phyloP scores from a whole-genome alignment of 2,113 vertebrate species.

The Pluvialis apricaria region DNA sequence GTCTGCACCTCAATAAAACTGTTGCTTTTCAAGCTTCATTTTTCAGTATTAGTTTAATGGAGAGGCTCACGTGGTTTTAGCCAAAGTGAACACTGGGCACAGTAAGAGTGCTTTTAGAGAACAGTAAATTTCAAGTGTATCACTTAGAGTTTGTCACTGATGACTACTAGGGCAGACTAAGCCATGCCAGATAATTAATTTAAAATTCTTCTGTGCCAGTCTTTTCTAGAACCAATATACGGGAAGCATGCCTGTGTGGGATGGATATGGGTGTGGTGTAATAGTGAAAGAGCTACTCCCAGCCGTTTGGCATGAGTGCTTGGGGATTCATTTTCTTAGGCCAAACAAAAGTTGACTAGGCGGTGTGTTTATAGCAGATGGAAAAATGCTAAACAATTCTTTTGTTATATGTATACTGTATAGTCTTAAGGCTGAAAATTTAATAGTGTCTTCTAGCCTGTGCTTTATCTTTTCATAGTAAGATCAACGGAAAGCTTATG shows the following conservation, averaged over 20 bases:
- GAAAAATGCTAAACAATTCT: not conserved
- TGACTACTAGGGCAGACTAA: too few relatives aligned
- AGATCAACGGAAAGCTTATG: not conserved
- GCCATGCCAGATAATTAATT: conserved; percentile 5
- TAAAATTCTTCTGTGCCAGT: conserved; percentile 8
- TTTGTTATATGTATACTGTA: not conserved
- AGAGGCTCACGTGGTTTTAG: not conserved
- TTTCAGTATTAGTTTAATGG: not conserved
- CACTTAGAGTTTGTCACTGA: conserved; percentile 34
- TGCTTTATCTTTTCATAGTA: not conserved
- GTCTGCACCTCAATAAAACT: not conserved
- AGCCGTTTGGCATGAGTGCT: conserved; percentile 36
- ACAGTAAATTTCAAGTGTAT: not conserved
- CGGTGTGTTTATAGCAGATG: not conserved
- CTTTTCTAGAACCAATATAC: conserved; percentile 2
- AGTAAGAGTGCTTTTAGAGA: not conserved
- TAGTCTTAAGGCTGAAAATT: not conserved
- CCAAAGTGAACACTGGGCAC: not conserved
- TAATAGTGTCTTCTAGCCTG: not conserved
- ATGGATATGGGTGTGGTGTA: conserved; percentile 66
- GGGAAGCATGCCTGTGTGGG: conserved; percentile 57
- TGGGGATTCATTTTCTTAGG: conserved; percentile 49
- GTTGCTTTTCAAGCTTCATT: not conserved
- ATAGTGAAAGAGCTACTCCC: conserved; percentile 58
- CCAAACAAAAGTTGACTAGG: conserved; percentile 42